A percentile compares a stretch with the other conserved stretches of the same genome.
Evolutionary conservation across 2,888 invertebrate genomes (phyloP).

Genomic region (Hermaeophaga mercurialis): DNA sequence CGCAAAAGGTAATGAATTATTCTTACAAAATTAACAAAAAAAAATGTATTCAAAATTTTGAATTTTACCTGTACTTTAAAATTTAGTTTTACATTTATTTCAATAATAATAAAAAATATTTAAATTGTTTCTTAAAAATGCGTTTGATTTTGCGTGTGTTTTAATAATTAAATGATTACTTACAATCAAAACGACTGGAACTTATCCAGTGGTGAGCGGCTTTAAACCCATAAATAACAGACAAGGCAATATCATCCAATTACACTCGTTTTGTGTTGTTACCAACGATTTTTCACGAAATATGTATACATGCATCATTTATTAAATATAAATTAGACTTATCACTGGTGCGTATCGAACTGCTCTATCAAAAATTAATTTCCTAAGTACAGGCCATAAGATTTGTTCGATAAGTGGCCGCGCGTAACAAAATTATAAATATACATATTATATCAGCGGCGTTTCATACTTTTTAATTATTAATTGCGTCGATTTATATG

Average conservation of each 20-base stretch:
- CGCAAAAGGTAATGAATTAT: too few relatives aligned
- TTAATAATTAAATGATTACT: too few relatives aligned
- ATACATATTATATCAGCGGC: neutral
- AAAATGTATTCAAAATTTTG: too few relatives aligned
- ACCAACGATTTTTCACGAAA: slow-evolving; percentile 2
- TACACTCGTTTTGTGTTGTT: slow-evolving; percentile 3
- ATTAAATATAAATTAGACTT: too few relatives aligned
- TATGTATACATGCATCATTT: neutral
- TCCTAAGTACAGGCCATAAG: neutral
- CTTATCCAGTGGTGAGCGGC: neutral
- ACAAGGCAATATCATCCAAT: slow-evolving; percentile 10
- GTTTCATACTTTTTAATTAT: too few relatives aligned
- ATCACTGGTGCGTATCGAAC: neutral
- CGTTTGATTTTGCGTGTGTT: too few relatives aligned
- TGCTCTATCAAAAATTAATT: neutral
- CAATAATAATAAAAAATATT: too few relatives aligned
- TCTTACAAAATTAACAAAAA: too few relatives aligned
- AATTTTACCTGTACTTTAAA: too few relatives aligned
- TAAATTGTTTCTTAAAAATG: too few relatives aligned
- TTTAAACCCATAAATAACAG: slow-evolving; percentile 12
- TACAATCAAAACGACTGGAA: neutral
- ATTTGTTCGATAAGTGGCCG: neutral
- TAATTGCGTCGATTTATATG: too few relatives aligned
- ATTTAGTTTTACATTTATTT: too few relatives aligned
- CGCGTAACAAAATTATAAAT: neutral